Percentiles rank a stretch among this genome's conserved stretches.
Conservation (phyloP, 2,888 invertebrate genomes). For the Criorhina ranunculi region DNA sequence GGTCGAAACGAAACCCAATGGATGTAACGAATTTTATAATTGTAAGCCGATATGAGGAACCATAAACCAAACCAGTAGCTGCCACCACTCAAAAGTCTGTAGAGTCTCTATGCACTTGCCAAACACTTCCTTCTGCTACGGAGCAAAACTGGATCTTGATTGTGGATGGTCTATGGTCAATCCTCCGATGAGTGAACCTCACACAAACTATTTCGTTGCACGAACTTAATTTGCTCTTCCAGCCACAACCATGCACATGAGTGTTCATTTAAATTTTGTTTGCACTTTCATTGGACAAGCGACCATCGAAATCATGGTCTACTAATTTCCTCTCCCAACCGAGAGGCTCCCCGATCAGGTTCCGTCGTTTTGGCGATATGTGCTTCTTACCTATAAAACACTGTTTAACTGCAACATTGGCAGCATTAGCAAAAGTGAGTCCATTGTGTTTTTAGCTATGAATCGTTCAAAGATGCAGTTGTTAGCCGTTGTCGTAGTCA, state of each 20-base stretch:
- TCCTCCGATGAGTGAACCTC: slow-evolving; percentile 53
- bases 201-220: slow-evolving; percentile 60
- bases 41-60: slow-evolving; percentile 58
- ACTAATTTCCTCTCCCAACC: slow-evolving; percentile 71
- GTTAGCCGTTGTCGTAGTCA: slow-evolving; percentile 20
- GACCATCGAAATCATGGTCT: slow-evolving; percentile 64
- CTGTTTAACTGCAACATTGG: slow-evolving; percentile 61
- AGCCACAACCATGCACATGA: slow-evolving; percentile 44
- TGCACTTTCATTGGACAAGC: slow-evolving; percentile 65
- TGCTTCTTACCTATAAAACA: slow-evolving; percentile 73
- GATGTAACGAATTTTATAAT: slow-evolving; percentile 59
- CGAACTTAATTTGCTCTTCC: slow-evolving; percentile 54
- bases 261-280: slow-evolving; percentile 60
- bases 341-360: slow-evolving; percentile 57
- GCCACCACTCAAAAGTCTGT: slow-evolving; percentile 47
- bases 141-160: slow-evolving; percentile 65
- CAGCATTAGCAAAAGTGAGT: slow-evolving; percentile 70
- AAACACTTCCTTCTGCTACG: slow-evolving; percentile 65
- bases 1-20: slow-evolving; percentile 19
- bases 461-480: slow-evolving; percentile 47
- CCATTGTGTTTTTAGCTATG: slow-evolving; percentile 55
- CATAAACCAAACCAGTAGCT: slow-evolving; percentile 30
- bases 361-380: slow-evolving; percentile 68
- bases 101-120: slow-evolving; percentile 17
- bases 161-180: slow-evolving; percentile 38